Evolutionary conservation across 2,113 vertebrate species (phyloP).

Genomic region (Tychaedon coryphoeus): DNA sequence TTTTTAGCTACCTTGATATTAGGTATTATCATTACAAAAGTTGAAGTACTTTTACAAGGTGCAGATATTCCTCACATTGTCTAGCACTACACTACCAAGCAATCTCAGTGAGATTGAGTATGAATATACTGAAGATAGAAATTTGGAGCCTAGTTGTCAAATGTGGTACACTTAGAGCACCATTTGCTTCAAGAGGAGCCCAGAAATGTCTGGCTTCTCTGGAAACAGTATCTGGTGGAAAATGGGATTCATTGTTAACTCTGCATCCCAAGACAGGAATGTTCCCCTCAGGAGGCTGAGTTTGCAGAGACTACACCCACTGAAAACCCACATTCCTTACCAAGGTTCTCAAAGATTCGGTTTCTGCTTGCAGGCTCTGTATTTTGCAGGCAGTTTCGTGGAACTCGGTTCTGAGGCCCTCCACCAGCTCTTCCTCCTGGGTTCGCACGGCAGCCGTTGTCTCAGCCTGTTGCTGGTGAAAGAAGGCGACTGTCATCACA

Average conservation of each 20-base stretch:
- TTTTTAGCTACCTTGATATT: background rate
- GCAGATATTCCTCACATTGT: background rate
- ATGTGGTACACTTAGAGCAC: background rate
- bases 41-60: background rate
- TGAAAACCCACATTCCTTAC: slow-evolving; percentile 62
- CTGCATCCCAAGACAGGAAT: background rate
- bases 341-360: slow-evolving; percentile 88
- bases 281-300: background rate
- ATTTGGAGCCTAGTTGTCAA: background rate
- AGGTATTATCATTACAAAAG: background rate
- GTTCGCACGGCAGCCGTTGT: slow-evolving; percentile 68
- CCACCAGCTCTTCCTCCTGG: slow-evolving; percentile 82
- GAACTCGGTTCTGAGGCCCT: slow-evolving; percentile 82
- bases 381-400: slow-evolving; percentile 83
- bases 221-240: background rate
- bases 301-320: background rate
- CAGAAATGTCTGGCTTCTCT: background rate
- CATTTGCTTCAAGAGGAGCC: background rate
- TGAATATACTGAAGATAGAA: background rate
- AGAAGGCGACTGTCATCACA: background rate
- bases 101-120: background rate
- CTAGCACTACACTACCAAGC: background rate
- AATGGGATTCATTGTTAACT: background rate
- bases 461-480: slow-evolving; percentile 69
- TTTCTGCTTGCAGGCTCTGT: slow-evolving; percentile 92